These are phyloP conservation scores for Fopius arisanus DNA, from an alignment of 1,140 invertebrate species.

Conservation along the genomic window DNA sequence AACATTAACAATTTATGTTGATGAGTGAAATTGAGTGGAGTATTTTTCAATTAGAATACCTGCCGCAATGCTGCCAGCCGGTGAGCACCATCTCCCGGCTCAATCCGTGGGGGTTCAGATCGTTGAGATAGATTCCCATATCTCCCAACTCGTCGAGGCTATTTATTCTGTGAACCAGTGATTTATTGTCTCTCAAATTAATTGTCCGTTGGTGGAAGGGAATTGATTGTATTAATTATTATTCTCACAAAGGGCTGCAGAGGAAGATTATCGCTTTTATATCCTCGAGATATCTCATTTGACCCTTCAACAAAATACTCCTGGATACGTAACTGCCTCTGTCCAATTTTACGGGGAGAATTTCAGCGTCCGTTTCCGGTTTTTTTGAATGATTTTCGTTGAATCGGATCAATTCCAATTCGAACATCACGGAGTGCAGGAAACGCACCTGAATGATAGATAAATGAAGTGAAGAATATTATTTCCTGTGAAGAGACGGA, in stretches of 20 bases:
- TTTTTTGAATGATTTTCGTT: slow-evolving; percentile 38
- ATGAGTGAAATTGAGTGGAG: background rate
- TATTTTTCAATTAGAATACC: slow-evolving; percentile 58
- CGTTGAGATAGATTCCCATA: slow-evolving; percentile 82
- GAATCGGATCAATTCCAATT: slow-evolving; percentile 74
- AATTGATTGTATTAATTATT: no score
- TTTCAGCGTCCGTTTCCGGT: slow-evolving; percentile 33
- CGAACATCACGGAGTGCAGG: slow-evolving; percentile 79
- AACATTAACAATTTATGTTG: slow-evolving; percentile 6
- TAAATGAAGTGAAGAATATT: background rate
- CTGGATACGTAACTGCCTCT: slow-evolving; percentile 75
- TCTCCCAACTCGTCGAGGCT: slow-evolving; percentile 82
- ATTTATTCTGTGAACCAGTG: slow-evolving; percentile 73
- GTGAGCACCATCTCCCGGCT: slow-evolving; percentile 85
- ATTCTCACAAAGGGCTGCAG: slow-evolving; percentile 83
- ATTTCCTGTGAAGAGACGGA: background rate
- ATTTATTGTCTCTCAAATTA: background rate
- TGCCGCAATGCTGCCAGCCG: slow-evolving; percentile 88
- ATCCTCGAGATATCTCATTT: slow-evolving; percentile 83
- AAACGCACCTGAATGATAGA: slow-evolving; percentile 71
- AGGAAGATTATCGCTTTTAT: slow-evolving; percentile 82
- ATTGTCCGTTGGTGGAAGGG: no score
- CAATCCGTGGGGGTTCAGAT: slow-evolving; percentile 85
- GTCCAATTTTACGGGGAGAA: slow-evolving; percentile 52
- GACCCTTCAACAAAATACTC: slow-evolving; percentile 81